Conservation (phyloP, 2,888 invertebrate genomes). For the Dynastes tityus region DNA sequence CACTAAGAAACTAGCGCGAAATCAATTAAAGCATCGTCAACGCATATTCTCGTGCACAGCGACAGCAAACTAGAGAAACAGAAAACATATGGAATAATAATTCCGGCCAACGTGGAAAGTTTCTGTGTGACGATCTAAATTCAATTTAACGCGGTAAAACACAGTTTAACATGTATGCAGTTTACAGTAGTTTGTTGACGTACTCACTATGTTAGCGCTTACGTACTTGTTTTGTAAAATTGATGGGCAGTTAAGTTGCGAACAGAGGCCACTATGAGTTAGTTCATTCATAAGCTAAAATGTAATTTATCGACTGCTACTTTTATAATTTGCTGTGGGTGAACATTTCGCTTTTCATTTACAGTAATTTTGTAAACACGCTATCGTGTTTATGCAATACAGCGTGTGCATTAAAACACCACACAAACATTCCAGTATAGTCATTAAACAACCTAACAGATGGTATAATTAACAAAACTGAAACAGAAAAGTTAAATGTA, state of each 20-base stretch:
- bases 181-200: slow-evolving; percentile 29
- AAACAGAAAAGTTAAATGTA: neutral
- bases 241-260: slow-evolving; percentile 17
- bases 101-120: neutral
- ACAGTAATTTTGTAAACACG: neutral
- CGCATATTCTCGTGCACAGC: neutral
- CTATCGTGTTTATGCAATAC: neutral
- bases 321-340: neutral
- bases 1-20: neutral
- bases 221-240: slow-evolving; percentile 15
- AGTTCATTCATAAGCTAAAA: neutral
- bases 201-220: slow-evolving; percentile 19
- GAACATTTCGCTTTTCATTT: too few relatives aligned
- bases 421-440: too few relatives aligned
- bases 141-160: slow-evolving; percentile 39
- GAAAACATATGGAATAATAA: neutral
- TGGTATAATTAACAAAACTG: neutral
- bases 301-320: neutral
- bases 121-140: slow-evolving; percentile 16
- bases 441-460: too few relatives aligned
- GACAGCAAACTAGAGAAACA: neutral
- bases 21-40: neutral
- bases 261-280: neutral
- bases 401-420: too few relatives aligned
- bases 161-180: slow-evolving; percentile 26